Base-by-base conservation (phyloP, 35 echinoderm and acorn worm genomes). In the Chiridota heheva region DNA sequence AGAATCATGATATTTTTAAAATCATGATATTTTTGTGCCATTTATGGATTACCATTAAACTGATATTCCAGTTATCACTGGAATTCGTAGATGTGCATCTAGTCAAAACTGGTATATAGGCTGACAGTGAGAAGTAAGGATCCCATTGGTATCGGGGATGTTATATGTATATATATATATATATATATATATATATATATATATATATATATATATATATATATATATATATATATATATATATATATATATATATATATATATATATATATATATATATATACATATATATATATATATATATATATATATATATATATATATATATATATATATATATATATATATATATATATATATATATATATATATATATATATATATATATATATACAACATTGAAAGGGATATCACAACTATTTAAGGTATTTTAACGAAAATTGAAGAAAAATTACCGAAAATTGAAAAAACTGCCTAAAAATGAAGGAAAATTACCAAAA, bases 81-180 rank as follows among this genome's bases (percentile, higher is more conserved):
- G n/a, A n/a, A n/a, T n/a, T n/a, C n/a, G n/a, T n/a, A n/a, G n/a
- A n/a, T n/a, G n/a, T n/a, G n/a, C n/a, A n/a, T n/a, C n/a, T n/a
- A n/a, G n/a, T n/a, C n/a, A n/a, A n/a, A n/a, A n/a, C n/a, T n/a
- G n/a, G n/a, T n/a, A n/a, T n/a, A n/a, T n/a, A n/a, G n/a, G n/a
- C n/a, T n/a, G n/a, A n/a, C n/a, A n/a, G n/a, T n/a, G n/a, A n/a
- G n/a, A n/a, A n/a, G n/a, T n/a, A n/a, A n/a, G n/a, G n/a, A n/a
- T n/a, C n/a, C n/a, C n/a, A n/a, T 53, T 66, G 29, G 29, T 66
- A 28, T 66, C 30, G 29, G 13, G 62, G 15, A 66, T 66, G 29
- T 66, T 66, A 66, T 66, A 66, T 66, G 29, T 66, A 66, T 66
- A 66, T 66, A 66, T 66, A 66, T 66, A 66, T 66, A 66, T 66